Base-by-base conservation (phyloP, 2,888 invertebrate species). In the Calliphora vomitoria region DNA sequence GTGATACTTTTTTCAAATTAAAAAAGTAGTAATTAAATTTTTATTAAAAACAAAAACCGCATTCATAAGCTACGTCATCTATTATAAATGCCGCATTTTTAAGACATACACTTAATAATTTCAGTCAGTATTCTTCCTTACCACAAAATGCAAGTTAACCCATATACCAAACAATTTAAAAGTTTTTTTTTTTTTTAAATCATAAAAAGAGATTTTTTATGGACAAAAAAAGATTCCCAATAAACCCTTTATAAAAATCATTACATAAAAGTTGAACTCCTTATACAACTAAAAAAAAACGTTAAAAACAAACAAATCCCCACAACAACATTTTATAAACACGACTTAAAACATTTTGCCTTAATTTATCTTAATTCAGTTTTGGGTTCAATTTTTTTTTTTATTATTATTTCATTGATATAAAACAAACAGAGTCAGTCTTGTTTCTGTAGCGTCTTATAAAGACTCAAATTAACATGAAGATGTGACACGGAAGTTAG, bases 401-500 rank as follows among this genome's bases (percentile, higher is more conserved):
- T 20, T 60, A 4, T 74, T 60, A 41, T 8, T 44, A 64, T 31
- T 53, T 18, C 6, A 15, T 64, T 53, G 10, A 75, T 18, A 72
- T 50, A 76, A 82, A 82, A 71, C 35, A 55, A 82, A 82, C 64
- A 78, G 38, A 11, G 66, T 18, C 60, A 25, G 75, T 13, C 88
- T 72, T 74, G 85, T 88, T 85, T 5, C 3, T 82, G 83, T 50
- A 53, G 41, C 66, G 50, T 11, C 71, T 18, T 55, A 81, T 76
- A 66, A 76, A 82, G 71, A 47, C 58, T 44, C 20, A 64, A 74
- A 38, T 71, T 55, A 80, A 79, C 75, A 35, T 68, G 89, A 90
- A 91, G 92, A 91, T 91, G 91, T 89, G 90, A 92, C 87, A 90
- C 92, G 92, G 92, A 92, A 92, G 92, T 92, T 90, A 91, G 92